Evolutionary conservation across 2,888 invertebrate genomes (phyloP), one percentile per base, ranked within the genome.

Genomic region (Clanis bilineata): DNA sequence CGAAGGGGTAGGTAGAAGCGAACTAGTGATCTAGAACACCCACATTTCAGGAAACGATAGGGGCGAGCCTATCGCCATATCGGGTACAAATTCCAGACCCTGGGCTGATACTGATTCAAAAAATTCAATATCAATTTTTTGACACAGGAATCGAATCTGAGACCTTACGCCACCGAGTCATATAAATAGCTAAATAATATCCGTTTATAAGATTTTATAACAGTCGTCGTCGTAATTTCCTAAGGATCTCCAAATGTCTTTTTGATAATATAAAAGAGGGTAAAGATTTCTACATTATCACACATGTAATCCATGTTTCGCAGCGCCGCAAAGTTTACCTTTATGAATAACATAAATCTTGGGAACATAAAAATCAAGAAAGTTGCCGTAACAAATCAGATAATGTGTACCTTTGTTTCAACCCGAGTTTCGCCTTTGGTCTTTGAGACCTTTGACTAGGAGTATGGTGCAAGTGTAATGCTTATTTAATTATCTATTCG

Each of bases 381-480:
- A 61, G 61, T 61, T 54, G 61, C 63, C 61, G 68, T 62, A 71
- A 67, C 72, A 79, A 80, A 80, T 77, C 74, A 78, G 79, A 79
- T 84, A 82, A 85, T 81, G 77, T 82, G 78, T 81, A 85, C 82
- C 80, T 85, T 80, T 85, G 80, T 79, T 77, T 76, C 69, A 73
- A 74, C 73, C 70, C 70, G 77, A 79, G 78, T 74, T 74, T 80
- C 73, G 79, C 78, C 78, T 81, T 71, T 73, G 70, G 76, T 80
- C 76, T 76, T 70, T 66, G 72, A 76, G 77, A 80, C 79, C 78
- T 78, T 74, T 74, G 73, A 69, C 71, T 75, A 68, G 41, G 12
- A 25, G 39, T 38, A 61, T 72, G 77, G 77, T 62, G 1, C 64
- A 80, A 80, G 73, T 59, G 22, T 56, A 55, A 47, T 55, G 23